Evolutionary conservation across 2,888 invertebrate genomes (phyloP).

Genomic region (Ochropleura plecta): DNA sequence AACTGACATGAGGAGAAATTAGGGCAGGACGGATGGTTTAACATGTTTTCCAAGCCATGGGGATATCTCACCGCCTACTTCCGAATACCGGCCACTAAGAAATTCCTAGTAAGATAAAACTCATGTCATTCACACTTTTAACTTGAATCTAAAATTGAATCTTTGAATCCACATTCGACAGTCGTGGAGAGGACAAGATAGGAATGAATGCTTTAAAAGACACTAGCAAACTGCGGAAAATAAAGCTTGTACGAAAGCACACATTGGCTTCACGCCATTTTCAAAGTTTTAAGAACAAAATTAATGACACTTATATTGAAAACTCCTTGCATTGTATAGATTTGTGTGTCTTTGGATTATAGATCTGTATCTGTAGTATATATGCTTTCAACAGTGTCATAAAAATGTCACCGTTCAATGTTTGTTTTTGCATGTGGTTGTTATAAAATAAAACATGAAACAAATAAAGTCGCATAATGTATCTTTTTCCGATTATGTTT

Average conservation of each 20-base stretch:
- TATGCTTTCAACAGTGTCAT: background rate
- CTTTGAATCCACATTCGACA: background rate
- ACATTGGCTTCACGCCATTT: background rate
- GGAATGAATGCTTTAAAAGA: background rate
- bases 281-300: background rate
- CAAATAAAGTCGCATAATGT: background rate
- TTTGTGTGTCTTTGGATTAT: background rate
- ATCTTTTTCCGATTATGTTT: background rate
- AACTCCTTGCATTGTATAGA: background rate
- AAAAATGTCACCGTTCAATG: slow-evolving; percentile 6
- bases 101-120: background rate
- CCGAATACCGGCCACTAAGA: background rate
- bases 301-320: background rate
- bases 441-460: slow-evolving; percentile 15
- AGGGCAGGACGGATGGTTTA: background rate
- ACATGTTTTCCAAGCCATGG: background rate
- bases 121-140: background rate
- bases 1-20: background rate
- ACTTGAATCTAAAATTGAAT: background rate
- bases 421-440: background rate
- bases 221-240: background rate
- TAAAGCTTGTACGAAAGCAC: background rate
- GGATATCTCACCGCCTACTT: background rate
- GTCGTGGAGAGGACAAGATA: background rate
- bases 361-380: background rate